Evolutionary conservation across 2,113 vertebrate genomes (phyloP).

Genomic region (Leptobrachium ailaonicum): DNA sequence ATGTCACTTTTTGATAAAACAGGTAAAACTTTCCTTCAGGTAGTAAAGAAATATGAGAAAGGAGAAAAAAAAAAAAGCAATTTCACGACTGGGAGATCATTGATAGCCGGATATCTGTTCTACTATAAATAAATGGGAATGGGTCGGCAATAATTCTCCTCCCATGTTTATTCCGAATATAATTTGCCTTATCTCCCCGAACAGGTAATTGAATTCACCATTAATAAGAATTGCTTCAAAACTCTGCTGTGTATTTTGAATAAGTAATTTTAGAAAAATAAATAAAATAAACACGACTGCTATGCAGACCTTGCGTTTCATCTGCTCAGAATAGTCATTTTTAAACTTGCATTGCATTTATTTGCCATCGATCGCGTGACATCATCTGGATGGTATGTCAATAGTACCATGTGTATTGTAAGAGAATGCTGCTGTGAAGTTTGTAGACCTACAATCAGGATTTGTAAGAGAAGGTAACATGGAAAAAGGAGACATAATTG

Average conservation of each 20-base stretch:
- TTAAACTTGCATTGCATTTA: not conserved
- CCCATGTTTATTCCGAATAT: conserved; percentile 36
- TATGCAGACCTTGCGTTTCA: not conserved
- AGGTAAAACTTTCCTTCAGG: conserved; percentile 44
- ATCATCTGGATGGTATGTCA: not conserved
- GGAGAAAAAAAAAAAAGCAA: conserved; percentile 19
- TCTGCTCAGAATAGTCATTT: not conserved
- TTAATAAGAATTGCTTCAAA: conserved; percentile 32
- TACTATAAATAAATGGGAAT: conserved; percentile 36
- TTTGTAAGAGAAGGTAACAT: too few species aligned
- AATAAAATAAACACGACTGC: not conserved
- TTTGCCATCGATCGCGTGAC: not conserved
- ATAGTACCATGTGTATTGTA: not conserved
- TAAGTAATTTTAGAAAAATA: conserved; percentile 11
- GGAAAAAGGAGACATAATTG: too few species aligned
- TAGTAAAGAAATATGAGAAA: conserved; percentile 39
- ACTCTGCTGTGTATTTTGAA: conserved; percentile 24
- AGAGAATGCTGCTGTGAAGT: too few species aligned
- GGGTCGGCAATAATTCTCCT: conserved; percentile 27
- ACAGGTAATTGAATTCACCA: conserved; percentile 42
- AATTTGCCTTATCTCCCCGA: conserved; percentile 42
- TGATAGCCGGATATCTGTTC: conserved; percentile 40
- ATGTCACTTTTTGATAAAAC: conserved; percentile 28
- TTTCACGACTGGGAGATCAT: conserved; percentile 47
- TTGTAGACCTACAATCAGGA: too few species aligned